phyloP scores from a whole-genome alignment of 2,888 invertebrate species.

The Xestia ashworthii region DNA sequence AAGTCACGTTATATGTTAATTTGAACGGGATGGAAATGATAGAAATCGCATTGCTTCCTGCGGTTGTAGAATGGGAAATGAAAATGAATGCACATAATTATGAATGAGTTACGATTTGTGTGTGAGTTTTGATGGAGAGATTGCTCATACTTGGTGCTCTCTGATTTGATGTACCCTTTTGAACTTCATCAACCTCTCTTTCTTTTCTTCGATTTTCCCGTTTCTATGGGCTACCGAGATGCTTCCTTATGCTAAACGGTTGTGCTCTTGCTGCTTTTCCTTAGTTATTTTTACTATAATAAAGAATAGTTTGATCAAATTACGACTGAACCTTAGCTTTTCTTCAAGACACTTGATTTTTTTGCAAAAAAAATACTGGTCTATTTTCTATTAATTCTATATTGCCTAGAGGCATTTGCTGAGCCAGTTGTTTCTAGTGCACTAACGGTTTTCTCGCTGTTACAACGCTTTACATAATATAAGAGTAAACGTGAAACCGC shows the following conservation, averaged over 20 bases:
- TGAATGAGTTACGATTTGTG: constrained; percentile 70
- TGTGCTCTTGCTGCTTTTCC: background rate
- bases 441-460: constrained; percentile 68
- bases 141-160: constrained; percentile 1
- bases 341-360: background rate
- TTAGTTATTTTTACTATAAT: background rate
- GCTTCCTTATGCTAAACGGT: background rate
- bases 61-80: constrained; percentile 79
- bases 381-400: constrained; percentile 20
- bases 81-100: constrained; percentile 77
- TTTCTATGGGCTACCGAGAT: background rate
- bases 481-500: constrained; percentile 69
- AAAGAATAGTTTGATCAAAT: background rate
- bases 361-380: background rate
- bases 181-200: background rate
- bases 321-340: background rate
- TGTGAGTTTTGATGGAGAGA: constrained; percentile 58
- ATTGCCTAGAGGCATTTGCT: constrained; percentile 23
- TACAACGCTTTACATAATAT: constrained; percentile 72
- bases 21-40: constrained; percentile 78
- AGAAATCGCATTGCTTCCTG: constrained; percentile 85
- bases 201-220: background rate
- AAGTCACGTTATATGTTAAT: constrained; percentile 59
- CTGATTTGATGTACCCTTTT: background rate
- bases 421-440: constrained; percentile 54